Evolutionary conservation across 2,888 invertebrate genomes (phyloP), one percentile per base, ranked within the genome.

Genomic region (Sarcophaga subvicina): DNA sequence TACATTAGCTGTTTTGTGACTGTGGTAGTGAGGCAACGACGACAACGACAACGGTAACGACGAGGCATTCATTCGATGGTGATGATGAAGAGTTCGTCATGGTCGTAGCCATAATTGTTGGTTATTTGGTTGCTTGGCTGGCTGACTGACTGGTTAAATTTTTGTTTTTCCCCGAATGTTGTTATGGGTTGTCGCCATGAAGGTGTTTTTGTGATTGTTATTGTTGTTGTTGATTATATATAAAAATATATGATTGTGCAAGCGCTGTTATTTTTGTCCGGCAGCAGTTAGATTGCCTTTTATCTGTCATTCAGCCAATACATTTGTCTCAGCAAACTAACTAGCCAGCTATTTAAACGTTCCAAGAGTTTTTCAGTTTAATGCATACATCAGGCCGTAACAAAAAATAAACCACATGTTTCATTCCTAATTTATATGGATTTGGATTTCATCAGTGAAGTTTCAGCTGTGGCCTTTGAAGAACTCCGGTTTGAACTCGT

Each of bases 201-300:
- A 66, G 76, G 62, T 37, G 63, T 75, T 64, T 72, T 63, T 70
- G 73, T 72, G 17, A 67, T 82, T 77, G 73, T 78, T 78, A 49
- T 47, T 71, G 47, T 66, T 78, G 72, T 78, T 76, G 60, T 47
- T 71, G 59, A 70, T 86, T 87, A 80, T 82, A 81, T 72, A 75
- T 69, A 84, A 10, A 37, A 80, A 75, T 86, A 63, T 79, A 78
- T 79, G 77, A 87, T 88, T 89, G 88, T 89, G 89, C 75, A 83
- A 82, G 75, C 49, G 60, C 59, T 78, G 82, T 67, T 77, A 66
- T 80, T 37, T 37, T 54, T 80, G 14, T 72, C 73, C 17, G 62
- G 47, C 20, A 64, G 54, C 17, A 54, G 54, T 14, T 12, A 54
- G 54, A 54, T 54, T 54, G 54, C 54, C 27, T 67, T 14, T 79